phyloP scores from a whole-genome alignment of 1,140 invertebrate genomes.

The Eurosta solidaginis region DNA sequence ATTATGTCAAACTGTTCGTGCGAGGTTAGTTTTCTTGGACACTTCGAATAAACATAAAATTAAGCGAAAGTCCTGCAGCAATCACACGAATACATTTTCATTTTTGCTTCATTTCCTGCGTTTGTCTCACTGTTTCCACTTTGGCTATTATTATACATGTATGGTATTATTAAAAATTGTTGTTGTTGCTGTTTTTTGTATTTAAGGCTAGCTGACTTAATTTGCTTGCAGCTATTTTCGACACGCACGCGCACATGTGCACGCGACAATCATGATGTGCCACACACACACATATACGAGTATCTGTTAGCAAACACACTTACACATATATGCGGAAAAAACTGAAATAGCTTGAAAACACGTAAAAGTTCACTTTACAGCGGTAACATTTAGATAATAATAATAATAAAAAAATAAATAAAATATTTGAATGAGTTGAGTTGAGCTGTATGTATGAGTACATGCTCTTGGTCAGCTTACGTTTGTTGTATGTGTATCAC shows the following conservation, averaged over 20 bases:
- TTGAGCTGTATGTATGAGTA: background rate
- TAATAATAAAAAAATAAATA: too few relatives aligned
- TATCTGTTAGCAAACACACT: too few relatives aligned
- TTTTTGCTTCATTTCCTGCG: background rate
- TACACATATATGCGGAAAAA: too few relatives aligned
- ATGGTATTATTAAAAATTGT: background rate
- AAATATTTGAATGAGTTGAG: background rate
- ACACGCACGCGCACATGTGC: background rate
- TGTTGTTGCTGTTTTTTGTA: background rate
- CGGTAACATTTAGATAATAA: background rate
- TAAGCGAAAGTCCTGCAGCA: background rate
- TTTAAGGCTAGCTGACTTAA: constrained; percentile 12
- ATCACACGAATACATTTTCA: background rate
- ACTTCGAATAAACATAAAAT: too few relatives aligned
- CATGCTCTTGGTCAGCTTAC: background rate
- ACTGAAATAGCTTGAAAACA: too few relatives aligned
- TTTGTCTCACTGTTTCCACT: background rate
- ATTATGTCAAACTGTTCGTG: background rate
- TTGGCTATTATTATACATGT: background rate
- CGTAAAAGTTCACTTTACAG: background rate
- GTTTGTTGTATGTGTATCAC: background rate
- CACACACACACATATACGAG: too few relatives aligned
- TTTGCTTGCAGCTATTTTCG: background rate
- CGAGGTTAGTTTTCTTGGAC: constrained; percentile 12
- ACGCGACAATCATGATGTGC: too few relatives aligned